Percentiles rank a stretch among this genome's conserved stretches.
Evolutionary conservation across 2,797 vertebrate species (phyloP).

Genomic region (Pristis pectinata): DNA sequence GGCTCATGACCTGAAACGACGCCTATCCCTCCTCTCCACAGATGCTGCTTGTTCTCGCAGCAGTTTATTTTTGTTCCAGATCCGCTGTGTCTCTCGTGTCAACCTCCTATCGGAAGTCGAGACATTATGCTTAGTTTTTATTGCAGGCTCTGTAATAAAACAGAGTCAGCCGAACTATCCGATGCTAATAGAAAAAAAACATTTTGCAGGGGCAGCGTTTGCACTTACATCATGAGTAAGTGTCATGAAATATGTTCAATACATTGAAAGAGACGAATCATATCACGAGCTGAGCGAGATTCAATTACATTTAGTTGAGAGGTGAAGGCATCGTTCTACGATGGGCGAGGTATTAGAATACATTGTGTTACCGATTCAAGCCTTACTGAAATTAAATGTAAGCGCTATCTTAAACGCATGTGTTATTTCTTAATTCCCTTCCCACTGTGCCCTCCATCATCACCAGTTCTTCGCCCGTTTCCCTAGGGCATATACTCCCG

Average conservation of each 20-base stretch:
- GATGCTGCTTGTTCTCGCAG: too few species aligned
- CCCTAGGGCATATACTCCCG: background rate
- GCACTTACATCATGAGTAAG: background rate
- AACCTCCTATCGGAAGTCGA: too few species aligned
- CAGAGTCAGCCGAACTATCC: background rate
- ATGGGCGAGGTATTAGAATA: background rate
- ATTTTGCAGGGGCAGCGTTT: background rate
- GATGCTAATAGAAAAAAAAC: too few species aligned
- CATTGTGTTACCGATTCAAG: background rate
- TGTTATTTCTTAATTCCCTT: too few species aligned
- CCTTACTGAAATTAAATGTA: background rate
- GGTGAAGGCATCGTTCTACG: background rate
- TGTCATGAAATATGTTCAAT: background rate
- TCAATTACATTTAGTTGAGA: background rate
- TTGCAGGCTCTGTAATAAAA: too few species aligned
- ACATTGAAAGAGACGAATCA: background rate
- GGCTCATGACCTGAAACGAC: too few species aligned
- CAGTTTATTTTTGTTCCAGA: too few species aligned
- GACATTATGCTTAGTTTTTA: background rate
- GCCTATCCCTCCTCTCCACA: too few species aligned
- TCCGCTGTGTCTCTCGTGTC: too few species aligned
- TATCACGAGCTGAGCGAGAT: background rate
- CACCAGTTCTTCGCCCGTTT: background rate
- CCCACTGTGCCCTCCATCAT: too few species aligned
- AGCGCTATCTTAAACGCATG: background rate